Evolutionary conservation across 2,797 vertebrate species (phyloP).

Genomic region (Sebastes iracundus): DNA sequence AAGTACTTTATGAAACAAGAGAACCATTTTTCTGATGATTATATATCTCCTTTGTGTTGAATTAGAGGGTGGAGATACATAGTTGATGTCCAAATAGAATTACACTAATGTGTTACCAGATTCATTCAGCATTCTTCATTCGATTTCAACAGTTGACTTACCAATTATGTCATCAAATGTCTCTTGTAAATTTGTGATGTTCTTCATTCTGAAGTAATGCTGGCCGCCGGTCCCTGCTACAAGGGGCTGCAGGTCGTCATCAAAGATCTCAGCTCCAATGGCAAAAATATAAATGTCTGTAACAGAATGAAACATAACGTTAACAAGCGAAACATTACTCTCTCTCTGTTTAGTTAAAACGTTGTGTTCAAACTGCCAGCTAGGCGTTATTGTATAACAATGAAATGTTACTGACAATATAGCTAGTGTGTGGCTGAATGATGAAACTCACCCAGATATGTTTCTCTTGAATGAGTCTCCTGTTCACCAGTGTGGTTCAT

Average conservation of each 20-base stretch:
- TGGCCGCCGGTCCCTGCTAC: neutral
- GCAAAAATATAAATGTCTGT: conserved; percentile 76
- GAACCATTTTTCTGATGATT: neutral
- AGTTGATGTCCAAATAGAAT: neutral
- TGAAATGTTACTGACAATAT: neutral
- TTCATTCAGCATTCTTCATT: neutral
- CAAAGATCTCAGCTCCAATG: conserved; percentile 48
- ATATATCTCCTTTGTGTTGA: conserved; percentile 1
- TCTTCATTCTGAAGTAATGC: conserved; percentile 67
- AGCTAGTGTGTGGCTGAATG: neutral
- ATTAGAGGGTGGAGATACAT: neutral
- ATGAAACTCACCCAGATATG: conserved; percentile 64
- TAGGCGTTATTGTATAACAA: neutral
- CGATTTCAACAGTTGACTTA: conserved; percentile 30
- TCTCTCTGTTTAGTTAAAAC: neutral
- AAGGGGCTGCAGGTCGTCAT: conserved; percentile 47
- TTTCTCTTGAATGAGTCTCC: neutral
- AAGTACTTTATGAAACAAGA: conserved; percentile 19
- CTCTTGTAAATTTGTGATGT: neutral
- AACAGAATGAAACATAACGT: neutral
- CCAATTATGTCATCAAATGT: conserved; percentile 72
- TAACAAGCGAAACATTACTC: neutral
- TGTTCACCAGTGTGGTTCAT: neutral
- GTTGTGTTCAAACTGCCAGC: neutral
- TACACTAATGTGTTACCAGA: neutral